These are phyloP conservation scores for Chloroclystis v-ata DNA, from an alignment of 2,888 invertebrate genomes.

Conservation along the genomic window DNA sequence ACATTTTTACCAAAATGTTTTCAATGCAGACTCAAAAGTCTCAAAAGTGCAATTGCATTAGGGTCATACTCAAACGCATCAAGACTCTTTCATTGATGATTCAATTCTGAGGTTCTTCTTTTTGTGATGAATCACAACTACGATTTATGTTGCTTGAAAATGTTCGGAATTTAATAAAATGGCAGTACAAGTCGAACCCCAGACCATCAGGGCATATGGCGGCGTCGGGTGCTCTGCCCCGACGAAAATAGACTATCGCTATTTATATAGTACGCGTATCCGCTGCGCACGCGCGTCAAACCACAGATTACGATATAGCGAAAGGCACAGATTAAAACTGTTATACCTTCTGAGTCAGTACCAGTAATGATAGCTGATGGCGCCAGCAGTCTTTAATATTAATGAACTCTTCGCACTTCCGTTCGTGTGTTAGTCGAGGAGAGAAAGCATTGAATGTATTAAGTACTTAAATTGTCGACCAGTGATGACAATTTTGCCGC, in stretches of 20 bases:
- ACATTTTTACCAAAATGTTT: too few species aligned
- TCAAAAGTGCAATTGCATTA: too few species aligned
- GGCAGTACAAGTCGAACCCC: constrained; percentile 53
- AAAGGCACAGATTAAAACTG: constrained; percentile 12
- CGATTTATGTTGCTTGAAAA: not conserved
- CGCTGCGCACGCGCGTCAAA: constrained; percentile 54
- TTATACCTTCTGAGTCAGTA: constrained; percentile 34
- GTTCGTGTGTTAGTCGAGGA: constrained; percentile 8
- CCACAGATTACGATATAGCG: constrained; percentile 17
- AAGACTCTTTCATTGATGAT: constrained; percentile 6
- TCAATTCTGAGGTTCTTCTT: constrained; percentile 9
- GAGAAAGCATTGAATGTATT: constrained; percentile 4
- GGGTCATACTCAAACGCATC: too few species aligned
- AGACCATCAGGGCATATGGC: constrained; percentile 68
- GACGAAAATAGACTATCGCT: constrained; percentile 69
- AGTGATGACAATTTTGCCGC: not conserved
- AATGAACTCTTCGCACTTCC: constrained; percentile 23
- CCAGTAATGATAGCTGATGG: constrained; percentile 40
- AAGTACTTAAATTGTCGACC: not conserved
- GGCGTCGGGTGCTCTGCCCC: constrained; percentile 60
- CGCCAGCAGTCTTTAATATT: constrained; percentile 36
- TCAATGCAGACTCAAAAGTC: too few species aligned
- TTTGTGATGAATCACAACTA: not conserved
- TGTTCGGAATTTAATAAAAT: constrained; percentile 61
- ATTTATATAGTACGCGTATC: constrained; percentile 71